Conservation (phyloP, 37 sponge, comb jelly and placozoan genomes). For the Chondrilla cf. caribensis region DNA sequence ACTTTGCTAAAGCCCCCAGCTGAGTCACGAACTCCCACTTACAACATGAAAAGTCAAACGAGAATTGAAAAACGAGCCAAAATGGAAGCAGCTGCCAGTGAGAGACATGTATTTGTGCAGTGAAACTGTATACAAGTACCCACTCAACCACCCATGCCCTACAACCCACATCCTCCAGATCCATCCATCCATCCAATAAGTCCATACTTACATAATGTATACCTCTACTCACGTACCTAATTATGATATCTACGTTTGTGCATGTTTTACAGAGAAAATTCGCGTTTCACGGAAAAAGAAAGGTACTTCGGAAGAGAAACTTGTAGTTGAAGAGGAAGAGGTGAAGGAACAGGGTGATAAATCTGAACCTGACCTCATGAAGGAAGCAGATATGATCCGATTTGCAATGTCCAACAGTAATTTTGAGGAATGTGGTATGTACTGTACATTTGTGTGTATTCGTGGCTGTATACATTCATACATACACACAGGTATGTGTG, state of each 20-base stretch:
- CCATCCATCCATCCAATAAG: too few relatives aligned
- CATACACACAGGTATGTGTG: too few relatives aligned
- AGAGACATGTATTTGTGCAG: neutral
- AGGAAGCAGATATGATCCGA: neutral
- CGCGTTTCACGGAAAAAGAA: neutral
- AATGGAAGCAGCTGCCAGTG: constrained; percentile 1
- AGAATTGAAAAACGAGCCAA: constrained; percentile 53
- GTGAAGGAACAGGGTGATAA: neutral
- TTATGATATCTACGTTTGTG: too few relatives aligned
- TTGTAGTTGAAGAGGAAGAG: neutral
- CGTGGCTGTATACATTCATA: too few relatives aligned
- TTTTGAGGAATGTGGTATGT: constrained; percentile 2
- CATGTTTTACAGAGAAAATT: neutral
- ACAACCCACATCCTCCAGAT: too few relatives aligned
- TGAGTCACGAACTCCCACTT: constrained; percentile 32
- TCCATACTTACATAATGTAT: too few relatives aligned
- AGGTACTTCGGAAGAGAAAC: neutral
- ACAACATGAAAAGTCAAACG: constrained; percentile 24
- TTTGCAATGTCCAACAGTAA: constrained; percentile 3
- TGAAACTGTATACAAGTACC: too few relatives aligned
- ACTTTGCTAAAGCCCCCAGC: constrained; percentile 48
- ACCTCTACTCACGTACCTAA: too few relatives aligned
- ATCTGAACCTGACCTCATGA: neutral
- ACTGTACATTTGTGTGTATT: too few relatives aligned
- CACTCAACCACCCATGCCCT: too few relatives aligned